These are phyloP conservation scores for Acrossocheilus wenchowensis DNA, from an alignment of 2,797 vertebrate species.

Conservation along the genomic window DNA sequence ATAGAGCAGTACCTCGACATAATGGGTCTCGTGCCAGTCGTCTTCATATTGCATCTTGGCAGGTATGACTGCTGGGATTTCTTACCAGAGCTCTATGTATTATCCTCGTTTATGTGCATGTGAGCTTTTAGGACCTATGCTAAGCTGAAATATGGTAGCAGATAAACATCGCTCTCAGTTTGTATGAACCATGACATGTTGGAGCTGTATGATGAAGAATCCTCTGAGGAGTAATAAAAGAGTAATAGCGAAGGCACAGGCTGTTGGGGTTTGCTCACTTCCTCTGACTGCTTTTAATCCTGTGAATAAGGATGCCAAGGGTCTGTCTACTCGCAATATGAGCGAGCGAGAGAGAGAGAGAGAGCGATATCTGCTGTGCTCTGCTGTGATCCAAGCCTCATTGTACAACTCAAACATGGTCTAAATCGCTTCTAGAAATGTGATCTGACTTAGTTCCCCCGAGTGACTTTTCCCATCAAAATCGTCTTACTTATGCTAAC, in stretches of 20 bases:
- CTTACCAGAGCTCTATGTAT: constrained; percentile 1
- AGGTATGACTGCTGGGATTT: constrained; percentile 29
- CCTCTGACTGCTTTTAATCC: constrained; percentile 71
- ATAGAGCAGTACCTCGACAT: not conserved
- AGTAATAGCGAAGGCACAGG: constrained; percentile 57
- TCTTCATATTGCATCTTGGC: constrained; percentile 31
- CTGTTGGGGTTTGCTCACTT: constrained; percentile 60
- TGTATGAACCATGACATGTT: constrained; percentile 28
- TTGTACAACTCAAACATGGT: constrained; percentile 72
- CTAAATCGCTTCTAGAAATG: constrained; percentile 67
- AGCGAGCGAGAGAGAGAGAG: constrained; percentile 61
- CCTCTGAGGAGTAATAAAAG: constrained; percentile 25
- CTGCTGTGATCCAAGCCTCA: constrained; percentile 67
- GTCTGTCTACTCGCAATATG: constrained; percentile 60
- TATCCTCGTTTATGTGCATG: constrained; percentile 15
- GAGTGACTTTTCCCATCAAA: constrained; percentile 70
- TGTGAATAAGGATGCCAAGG: constrained; percentile 68
- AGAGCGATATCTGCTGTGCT: constrained; percentile 67
- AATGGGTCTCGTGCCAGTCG: constrained; percentile 17
- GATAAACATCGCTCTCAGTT: constrained; percentile 35
- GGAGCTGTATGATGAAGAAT: constrained; percentile 27
- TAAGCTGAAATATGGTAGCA: constrained; percentile 20
- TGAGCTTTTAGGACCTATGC: constrained; percentile 3
- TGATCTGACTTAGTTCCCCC: constrained; percentile 74
- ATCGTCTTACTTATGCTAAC: constrained; percentile 74